Percentiles rank a stretch among this genome's conserved stretches.
These are phyloP conservation scores for Phalacrocorax aristotelis DNA, from an alignment of 2,113 vertebrate genomes.

Conservation along the genomic window DNA sequence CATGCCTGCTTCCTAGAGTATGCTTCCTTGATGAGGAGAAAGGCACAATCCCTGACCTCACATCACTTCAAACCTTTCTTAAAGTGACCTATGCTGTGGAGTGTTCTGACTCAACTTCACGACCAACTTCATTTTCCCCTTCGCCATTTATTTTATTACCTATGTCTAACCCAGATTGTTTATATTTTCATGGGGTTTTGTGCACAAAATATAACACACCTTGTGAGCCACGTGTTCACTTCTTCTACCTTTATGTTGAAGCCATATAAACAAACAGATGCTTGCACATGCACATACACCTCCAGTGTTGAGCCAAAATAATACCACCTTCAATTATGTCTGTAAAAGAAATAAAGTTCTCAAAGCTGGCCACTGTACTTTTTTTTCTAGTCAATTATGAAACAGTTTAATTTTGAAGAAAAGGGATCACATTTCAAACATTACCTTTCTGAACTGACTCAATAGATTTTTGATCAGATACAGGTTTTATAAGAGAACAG, in stretches of 20 bases:
- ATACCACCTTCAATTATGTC: neutral
- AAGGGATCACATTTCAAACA: neutral
- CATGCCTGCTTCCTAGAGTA: neutral
- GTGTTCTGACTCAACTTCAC: neutral
- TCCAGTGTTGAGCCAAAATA: neutral
- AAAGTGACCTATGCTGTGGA: neutral
- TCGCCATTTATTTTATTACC: neutral
- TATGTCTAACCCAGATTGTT: neutral
- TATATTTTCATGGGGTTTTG: neutral
- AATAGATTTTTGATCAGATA: neutral
- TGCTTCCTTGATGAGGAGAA: neutral
- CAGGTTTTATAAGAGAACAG: neutral
- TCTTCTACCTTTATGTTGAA: neutral
- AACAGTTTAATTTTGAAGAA: neutral
- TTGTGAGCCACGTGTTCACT: neutral
- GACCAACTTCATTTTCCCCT: neutral
- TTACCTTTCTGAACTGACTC: neutral
- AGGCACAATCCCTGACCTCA: neutral
- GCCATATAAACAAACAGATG: neutral
- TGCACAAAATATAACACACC: neutral
- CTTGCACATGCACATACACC: neutral
- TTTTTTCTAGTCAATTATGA: neutral
- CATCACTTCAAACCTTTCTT: neutral
- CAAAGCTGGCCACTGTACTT: neutral
- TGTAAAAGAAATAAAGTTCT: neutral